Evolutionary conservation across 2,888 invertebrate species (phyloP).

Genomic region (Cryptosula pallasiana): DNA sequence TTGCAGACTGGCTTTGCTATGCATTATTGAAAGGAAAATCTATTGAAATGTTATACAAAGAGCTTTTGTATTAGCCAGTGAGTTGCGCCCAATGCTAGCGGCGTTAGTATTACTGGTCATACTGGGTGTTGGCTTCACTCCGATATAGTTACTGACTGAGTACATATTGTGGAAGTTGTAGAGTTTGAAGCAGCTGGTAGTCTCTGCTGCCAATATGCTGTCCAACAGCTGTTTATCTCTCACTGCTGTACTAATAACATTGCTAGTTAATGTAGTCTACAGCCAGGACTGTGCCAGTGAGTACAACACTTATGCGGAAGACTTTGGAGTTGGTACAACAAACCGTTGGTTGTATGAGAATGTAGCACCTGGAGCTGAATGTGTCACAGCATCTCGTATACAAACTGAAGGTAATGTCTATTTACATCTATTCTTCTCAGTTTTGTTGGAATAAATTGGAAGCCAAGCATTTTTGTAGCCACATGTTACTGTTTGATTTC

Average conservation of each 20-base stretch:
- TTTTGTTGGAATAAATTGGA: neutral
- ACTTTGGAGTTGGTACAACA: neutral
- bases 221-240: too few relatives aligned
- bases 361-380: neutral
- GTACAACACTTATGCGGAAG: neutral
- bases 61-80: neutral
- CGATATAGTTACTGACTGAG: neutral
- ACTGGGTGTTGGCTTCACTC: conserved; percentile 18
- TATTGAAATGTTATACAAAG: conserved; percentile 13
- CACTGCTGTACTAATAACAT: too few relatives aligned
- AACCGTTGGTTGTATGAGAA: conserved; percentile 1
- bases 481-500: too few relatives aligned
- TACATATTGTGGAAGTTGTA: neutral
- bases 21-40: conserved; percentile 16
- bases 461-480: too few relatives aligned
- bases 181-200: too few relatives aligned
- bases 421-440: neutral
- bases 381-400: neutral
- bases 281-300: neutral
- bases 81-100: neutral
- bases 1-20: neutral
- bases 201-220: too few relatives aligned
- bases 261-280: too few relatives aligned
- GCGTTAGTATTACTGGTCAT: neutral
- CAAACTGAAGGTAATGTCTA: neutral